Evolutionary conservation across 2,113 vertebrate genomes (phyloP).

Genomic region (Platichthys flesus): DNA sequence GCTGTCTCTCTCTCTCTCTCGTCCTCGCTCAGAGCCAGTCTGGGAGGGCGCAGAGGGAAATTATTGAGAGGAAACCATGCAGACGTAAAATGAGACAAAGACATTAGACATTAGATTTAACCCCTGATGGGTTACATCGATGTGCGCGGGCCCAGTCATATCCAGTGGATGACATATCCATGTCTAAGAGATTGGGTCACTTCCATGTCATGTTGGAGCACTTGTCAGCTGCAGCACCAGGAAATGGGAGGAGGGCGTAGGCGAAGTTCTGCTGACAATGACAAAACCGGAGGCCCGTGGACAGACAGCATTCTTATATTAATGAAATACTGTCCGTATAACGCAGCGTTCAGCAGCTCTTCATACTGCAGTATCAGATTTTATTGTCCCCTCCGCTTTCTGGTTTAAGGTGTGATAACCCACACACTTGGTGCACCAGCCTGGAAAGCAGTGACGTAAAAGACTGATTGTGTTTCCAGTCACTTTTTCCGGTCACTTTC

Average conservation of each 20-base stretch:
- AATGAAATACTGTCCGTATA: slow-evolving; percentile 15
- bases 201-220: slow-evolving; percentile 48
- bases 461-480: slow-evolving; percentile 27
- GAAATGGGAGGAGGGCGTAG: slow-evolving; percentile 59
- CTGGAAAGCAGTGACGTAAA: not conserved
- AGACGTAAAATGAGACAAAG: not conserved
- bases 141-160: not conserved
- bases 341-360: slow-evolving; percentile 19
- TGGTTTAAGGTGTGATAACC: slow-evolving; percentile 4
- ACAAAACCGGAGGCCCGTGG: slow-evolving; percentile 30
- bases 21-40: not conserved
- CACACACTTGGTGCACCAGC: slow-evolving; percentile 8
- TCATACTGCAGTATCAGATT: not conserved
- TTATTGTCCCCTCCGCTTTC: not conserved
- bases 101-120: not conserved
- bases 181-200: slow-evolving; percentile 36
- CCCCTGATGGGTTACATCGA: not conserved
- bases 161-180: slow-evolving; percentile 26
- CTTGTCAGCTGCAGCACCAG: slow-evolving; percentile 57
- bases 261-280: slow-evolving; percentile 53
- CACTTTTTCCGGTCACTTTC: slow-evolving; percentile 32
- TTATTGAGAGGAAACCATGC: not conserved
- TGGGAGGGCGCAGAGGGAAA: not conserved
- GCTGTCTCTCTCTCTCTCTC: not conserved
- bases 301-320: slow-evolving; percentile 29